Evolutionary conservation across 2,888 invertebrate genomes (phyloP), one percentile per base, ranked within the genome.

Genomic region (Fabriciana adippe): DNA sequence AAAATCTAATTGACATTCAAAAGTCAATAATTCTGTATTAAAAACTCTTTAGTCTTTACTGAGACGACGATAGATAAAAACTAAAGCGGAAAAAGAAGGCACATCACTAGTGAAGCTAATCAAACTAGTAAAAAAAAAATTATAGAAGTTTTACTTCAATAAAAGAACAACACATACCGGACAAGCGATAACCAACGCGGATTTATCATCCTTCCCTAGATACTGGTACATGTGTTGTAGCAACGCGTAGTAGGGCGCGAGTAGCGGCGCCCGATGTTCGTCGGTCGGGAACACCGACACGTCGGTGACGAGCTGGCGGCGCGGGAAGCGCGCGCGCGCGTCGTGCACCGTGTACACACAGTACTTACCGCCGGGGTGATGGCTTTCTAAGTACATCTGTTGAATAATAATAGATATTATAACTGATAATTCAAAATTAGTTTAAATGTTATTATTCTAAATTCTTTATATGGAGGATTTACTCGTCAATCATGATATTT

Each of bases 181-280:
- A 79, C 97, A 97, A 76, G 97, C 97, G 55, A 99, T 94, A 56
- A 97, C 96, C 62, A 96, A 94, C 41, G 98, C 95, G 81, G 97
- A 97, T 76, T 96, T 94, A 14, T 96, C 95, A 82, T 98, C 97
- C 69, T 96, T 96, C 57, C 95, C 94, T 57, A 99, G 92, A 88
- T 97, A 97, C 74, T 96, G 95, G 88, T 97, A 97, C 94, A 98
- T 97, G 82, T 97, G 97, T 79, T 97, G 96, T 79, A 97, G 96
- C 54, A 98, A 92, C 64, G 96, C 96, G 86, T 97, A 97, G 61
- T 97, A 91, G 0, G 96, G 96, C 64, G 96, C 95, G 35, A 99
- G 92, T 56, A 97, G 90, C 0, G 98, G 98, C 1, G 97, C 96
- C 73, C 94, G 94, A 55, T 95, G 93, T 63, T 93, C 94, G 6